These are phyloP conservation scores for Leptinotarsa peninsularis DNA, from an alignment of 2,888 invertebrate genomes.

Conservation along the genomic window DNA sequence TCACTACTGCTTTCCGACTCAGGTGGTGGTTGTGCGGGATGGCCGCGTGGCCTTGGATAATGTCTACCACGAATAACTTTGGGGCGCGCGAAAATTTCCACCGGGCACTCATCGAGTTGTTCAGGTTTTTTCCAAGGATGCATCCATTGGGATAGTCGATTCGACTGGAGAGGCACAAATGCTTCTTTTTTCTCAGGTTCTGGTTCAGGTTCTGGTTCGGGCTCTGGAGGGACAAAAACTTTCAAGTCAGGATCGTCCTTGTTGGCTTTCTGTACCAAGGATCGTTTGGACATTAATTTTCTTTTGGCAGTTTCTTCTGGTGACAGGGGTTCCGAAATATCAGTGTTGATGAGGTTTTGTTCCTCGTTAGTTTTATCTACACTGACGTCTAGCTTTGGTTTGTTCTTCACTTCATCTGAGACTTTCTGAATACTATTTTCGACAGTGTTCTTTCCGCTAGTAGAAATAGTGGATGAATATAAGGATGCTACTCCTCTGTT, in stretches of 20 bases:
- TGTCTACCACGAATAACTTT: constrained; percentile 63
- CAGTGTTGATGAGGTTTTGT: background rate
- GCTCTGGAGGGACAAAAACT: constrained; percentile 59
- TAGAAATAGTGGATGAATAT: background rate
- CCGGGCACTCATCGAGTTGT: constrained; percentile 62
- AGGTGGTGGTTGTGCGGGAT: constrained; percentile 41
- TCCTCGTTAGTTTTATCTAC: background rate
- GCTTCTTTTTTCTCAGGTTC: constrained; percentile 62
- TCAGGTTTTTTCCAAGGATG: constrained; percentile 64
- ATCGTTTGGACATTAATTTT: constrained; percentile 61
- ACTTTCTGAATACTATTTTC: background rate
- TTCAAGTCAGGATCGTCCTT: constrained; percentile 62
- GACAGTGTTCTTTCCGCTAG: background rate
- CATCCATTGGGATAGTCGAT: constrained; percentile 63
- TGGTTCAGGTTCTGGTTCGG: constrained; percentile 61
- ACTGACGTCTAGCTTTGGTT: background rate
- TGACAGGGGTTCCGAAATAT: background rate
- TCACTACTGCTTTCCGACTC: constrained; percentile 61
- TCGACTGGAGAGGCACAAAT: constrained; percentile 64
- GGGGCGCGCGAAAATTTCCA: constrained; percentile 64
- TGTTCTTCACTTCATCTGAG: background rate
- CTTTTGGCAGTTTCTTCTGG: constrained; percentile 24
- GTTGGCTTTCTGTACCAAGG: constrained; percentile 61
- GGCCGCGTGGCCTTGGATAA: constrained; percentile 59
- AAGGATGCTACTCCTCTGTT: background rate